These are phyloP conservation scores for Agapornis canus DNA, from an alignment of 2,797 vertebrate species.

Conservation along the genomic window DNA sequence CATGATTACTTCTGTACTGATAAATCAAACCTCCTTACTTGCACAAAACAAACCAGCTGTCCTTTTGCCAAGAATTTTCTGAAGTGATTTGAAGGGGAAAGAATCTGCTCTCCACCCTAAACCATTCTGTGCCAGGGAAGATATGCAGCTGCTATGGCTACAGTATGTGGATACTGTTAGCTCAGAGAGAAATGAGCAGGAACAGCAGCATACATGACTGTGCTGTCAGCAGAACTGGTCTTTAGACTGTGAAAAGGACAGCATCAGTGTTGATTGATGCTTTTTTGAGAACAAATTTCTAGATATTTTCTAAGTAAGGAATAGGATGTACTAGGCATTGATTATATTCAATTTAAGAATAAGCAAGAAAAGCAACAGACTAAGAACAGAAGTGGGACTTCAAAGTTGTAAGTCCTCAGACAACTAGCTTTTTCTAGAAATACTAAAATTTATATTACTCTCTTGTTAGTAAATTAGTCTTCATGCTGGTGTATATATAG, in stretches of 20 bases:
- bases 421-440: not conserved
- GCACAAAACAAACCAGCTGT: slow-evolving; percentile 42
- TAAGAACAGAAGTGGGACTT: not conserved
- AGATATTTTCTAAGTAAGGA: not conserved
- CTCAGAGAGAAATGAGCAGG: not conserved
- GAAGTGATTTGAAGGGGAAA: slow-evolving; percentile 49
- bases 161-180: not conserved
- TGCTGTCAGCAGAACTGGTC: not conserved
- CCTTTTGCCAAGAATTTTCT: slow-evolving; percentile 48
- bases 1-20: not conserved
- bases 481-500: not conserved
- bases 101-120: slow-evolving; percentile 59
- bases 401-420: not conserved
- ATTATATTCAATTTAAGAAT: not conserved
- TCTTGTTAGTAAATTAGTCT: not conserved
- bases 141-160: slow-evolving; percentile 52
- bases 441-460: not conserved
- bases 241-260: not conserved
- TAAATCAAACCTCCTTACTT: not conserved
- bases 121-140: slow-evolving; percentile 48
- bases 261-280: not conserved
- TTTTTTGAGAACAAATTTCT: not conserved
- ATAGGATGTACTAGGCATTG: not conserved
- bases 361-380: not conserved
- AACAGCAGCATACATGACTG: not conserved